Evolutionary conservation across 2,888 invertebrate genomes (phyloP).

Genomic region (Caenorhabditis auriculariae): DNA sequence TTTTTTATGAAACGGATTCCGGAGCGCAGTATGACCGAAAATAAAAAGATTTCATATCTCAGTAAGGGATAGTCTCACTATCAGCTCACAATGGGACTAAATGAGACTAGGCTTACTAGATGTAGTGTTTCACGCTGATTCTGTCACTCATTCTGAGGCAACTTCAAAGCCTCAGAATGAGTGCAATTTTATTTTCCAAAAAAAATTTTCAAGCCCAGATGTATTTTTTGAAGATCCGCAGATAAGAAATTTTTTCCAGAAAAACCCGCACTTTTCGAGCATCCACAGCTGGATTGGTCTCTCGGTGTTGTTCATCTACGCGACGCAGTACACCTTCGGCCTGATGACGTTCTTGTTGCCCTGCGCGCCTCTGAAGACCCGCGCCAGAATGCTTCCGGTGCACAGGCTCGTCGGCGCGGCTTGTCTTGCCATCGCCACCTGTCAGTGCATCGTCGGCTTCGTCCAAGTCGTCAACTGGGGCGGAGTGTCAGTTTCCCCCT

Average conservation of each 20-base stretch:
- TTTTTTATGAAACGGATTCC: too few species aligned
- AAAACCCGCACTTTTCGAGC: constrained; percentile 43
- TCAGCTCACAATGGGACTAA: too few species aligned
- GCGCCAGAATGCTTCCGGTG: constrained; percentile 36
- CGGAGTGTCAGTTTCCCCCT: background rate
- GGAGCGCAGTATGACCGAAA: too few species aligned
- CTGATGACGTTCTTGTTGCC: constrained; percentile 44
- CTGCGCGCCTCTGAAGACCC: constrained; percentile 24
- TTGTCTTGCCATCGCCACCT: constrained; percentile 20
- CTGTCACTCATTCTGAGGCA: too few species aligned
- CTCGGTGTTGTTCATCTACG: constrained; percentile 41
- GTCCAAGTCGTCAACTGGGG: constrained; percentile 6
- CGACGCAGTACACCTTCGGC: constrained; percentile 45
- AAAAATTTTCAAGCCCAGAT: background rate
- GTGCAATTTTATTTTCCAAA: background rate
- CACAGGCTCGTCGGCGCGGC: constrained; percentile 39
- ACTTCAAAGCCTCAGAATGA: too few species aligned
- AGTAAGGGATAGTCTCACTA: too few species aligned
- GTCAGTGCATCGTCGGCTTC: constrained; percentile 33
- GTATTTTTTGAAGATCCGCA: background rate
- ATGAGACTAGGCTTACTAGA: too few species aligned
- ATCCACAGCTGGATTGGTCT: constrained; percentile 53
- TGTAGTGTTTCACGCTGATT: too few species aligned
- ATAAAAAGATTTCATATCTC: too few species aligned
- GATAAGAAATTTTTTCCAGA: too few species aligned